Percentiles rank a stretch among this genome's conserved stretches.
Evolutionary conservation across 2,797 vertebrate genomes (phyloP).

Genomic region (Sebastes steindachneri): DNA sequence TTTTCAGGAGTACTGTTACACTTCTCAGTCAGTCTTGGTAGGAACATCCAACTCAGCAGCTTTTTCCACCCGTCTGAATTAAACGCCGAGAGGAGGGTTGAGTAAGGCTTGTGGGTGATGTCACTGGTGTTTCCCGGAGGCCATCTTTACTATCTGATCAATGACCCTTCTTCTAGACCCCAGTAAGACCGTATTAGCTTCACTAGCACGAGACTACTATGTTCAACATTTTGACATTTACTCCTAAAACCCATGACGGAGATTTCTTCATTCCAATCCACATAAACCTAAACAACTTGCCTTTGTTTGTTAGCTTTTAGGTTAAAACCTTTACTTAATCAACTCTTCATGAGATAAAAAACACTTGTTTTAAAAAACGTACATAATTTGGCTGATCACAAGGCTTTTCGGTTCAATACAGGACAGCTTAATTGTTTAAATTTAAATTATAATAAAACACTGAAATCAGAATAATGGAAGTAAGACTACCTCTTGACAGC

Average conservation of each 20-base stretch:
- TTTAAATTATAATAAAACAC: background rate
- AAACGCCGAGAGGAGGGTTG: conserved; percentile 32
- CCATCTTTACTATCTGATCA: conserved; percentile 43
- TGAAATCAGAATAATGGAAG: background rate
- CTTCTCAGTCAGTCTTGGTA: conserved; percentile 56
- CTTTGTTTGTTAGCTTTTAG: background rate
- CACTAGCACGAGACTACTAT: background rate
- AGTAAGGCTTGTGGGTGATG: conserved; percentile 57
- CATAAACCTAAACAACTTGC: background rate
- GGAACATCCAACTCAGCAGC: conserved; percentile 75
- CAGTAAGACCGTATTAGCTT: background rate
- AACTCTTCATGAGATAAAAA: background rate
- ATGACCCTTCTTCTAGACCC: background rate
- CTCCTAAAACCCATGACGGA: background rate
- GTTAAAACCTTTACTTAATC: background rate
- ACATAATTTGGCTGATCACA: background rate
- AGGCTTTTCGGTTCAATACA: background rate
- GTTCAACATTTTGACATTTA: background rate
- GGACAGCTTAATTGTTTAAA: background rate
- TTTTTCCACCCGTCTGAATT: conserved; percentile 49
- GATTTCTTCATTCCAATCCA: background rate
- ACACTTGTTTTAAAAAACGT: background rate
- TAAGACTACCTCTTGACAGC: background rate
- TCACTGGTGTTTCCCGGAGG: conserved; percentile 60
- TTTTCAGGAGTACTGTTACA: conserved; percentile 80